Evolutionary conservation across 2,113 vertebrate genomes (phyloP), one percentile per base, ranked within the genome.

Genomic region (Hemiprocne comata): DNA sequence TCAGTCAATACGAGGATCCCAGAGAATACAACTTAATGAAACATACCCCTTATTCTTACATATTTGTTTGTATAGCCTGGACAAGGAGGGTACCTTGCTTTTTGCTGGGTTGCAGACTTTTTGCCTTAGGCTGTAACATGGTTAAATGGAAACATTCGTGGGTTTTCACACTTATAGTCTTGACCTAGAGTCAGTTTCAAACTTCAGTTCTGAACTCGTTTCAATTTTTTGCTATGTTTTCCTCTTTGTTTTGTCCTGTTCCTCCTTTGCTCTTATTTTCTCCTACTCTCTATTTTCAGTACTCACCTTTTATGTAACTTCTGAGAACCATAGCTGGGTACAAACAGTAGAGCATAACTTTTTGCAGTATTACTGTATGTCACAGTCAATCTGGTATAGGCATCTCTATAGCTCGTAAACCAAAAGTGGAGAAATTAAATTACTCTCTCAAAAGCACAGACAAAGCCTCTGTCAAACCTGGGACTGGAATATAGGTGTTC

Each of bases 1-100:
- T 48, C 0, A 0, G 33, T 70, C 42, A 36, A 9, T 54, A 34
- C 1, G 7, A 65, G n/a, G 9, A 73, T 81, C 38, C 12, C 61
- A 17, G 33, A 72, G 44, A 82, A 23, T 79, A 33, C 18, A 81
- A 65, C 33, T 83, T 50, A 23, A 50, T 38, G 11, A 81, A 65
- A 28, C 9, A 28, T 5, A 3, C 9, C 3, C 1, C 8, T 80
- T 61, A 33, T 55, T 76, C 84, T 48, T 76, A 42, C n/a, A 3
- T 61, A 6, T 42, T 48, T 65, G 14, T 75, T 42, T 80, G 10
- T 57, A 40, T 58, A 40, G 25, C 23, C 46, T 6, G 2, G 48
- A 31, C 0, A 0, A 73, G 46, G 64, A 66, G 12, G 12, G 16
- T 72, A 38, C 7, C 40, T 89, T 82, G 26, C 26, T 57, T 87